These are phyloP conservation scores for Latheticus oryzae DNA, from an alignment of 2,888 invertebrate species.

Conservation along the genomic window DNA sequence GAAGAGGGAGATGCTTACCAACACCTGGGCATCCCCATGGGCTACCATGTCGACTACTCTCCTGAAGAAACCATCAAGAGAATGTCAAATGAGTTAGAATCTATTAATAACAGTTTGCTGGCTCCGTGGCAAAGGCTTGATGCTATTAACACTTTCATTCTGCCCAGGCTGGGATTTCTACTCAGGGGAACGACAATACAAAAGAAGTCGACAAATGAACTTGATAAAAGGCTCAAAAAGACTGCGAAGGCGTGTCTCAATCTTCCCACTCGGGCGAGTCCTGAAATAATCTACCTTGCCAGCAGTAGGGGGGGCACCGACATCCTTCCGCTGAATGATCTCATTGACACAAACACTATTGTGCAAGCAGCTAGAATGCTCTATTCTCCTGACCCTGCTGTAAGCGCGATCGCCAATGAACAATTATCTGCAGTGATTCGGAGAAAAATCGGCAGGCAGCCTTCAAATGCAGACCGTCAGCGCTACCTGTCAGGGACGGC, in stretches of 20 bases:
- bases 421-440: neutral
- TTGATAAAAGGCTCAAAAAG: neutral
- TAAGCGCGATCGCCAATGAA: neutral
- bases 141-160: slow-evolving; percentile 48
- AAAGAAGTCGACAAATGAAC: neutral
- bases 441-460: neutral
- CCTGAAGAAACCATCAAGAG: slow-evolving; percentile 44
- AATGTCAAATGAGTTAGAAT: slow-evolving; percentile 43
- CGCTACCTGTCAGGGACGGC: neutral
- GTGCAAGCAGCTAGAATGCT: neutral
- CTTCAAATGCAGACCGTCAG: neutral
- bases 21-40: slow-evolving; percentile 57
- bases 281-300: neutral
- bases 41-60: slow-evolving; percentile 46
- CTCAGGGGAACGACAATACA: slow-evolving; percentile 25
- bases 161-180: slow-evolving; percentile 53
- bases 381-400: neutral
- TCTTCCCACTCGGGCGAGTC: neutral
- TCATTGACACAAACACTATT: neutral
- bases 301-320: neutral
- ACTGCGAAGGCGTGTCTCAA: neutral
- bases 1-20: slow-evolving; percentile 48
- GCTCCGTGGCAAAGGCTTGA: slow-evolving; percentile 50
- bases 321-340: neutral
- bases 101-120: slow-evolving; percentile 38